phyloP scores from a whole-genome alignment of 2,113 vertebrate species.

The Myodes glareolus region DNA sequence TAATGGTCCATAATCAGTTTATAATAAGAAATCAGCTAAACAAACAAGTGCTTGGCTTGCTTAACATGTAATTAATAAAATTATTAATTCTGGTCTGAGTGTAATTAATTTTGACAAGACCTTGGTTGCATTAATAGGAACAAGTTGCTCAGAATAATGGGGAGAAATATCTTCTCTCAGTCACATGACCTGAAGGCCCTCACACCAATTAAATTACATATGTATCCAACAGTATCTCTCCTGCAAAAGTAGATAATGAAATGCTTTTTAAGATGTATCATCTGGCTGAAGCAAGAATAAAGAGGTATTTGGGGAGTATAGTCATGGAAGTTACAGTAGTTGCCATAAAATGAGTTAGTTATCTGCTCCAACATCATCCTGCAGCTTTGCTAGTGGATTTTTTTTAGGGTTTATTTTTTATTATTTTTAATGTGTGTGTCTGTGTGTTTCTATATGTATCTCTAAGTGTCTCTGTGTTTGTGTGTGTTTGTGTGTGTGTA shows the following conservation, averaged over 20 bases:
- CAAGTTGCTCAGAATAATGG: background rate
- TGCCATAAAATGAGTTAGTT: background rate
- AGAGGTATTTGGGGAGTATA: background rate
- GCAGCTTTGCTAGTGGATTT: background rate
- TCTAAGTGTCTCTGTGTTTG: background rate
- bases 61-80: conserved; percentile 73
- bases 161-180: background rate
- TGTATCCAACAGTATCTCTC: background rate
- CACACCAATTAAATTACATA: background rate
- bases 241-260: background rate
- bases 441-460: background rate
- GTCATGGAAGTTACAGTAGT: background rate
- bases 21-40: conserved; percentile 64
- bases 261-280: background rate
- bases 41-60: conserved; percentile 63
- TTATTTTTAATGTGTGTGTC: background rate
- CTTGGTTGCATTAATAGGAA: conserved; percentile 20
- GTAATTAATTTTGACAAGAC: conserved; percentile 64
- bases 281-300: background rate
- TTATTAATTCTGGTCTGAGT: conserved; percentile 59
- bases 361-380: background rate
- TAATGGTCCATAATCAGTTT: conserved; percentile 59
- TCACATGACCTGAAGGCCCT: background rate
- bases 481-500: background rate
- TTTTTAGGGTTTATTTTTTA: background rate